Evolutionary conservation across 2,888 invertebrate species (phyloP), one percentile per base, ranked within the genome.

Genomic region (Mechanitis mazaeus): DNA sequence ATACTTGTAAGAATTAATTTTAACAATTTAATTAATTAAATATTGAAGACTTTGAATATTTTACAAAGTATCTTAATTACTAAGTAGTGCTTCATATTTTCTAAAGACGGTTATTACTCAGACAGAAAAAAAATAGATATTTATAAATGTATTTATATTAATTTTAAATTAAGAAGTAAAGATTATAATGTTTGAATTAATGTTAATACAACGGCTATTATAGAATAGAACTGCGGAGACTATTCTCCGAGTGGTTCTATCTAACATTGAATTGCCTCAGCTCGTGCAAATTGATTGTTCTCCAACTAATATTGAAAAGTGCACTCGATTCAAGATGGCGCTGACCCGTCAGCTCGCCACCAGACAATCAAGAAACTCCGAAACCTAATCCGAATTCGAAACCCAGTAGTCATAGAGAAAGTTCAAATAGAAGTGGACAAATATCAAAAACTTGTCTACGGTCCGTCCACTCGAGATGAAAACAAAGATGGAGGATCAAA

Each of bases 391-490:
- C 73, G 70, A 75, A 75, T 72, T 75, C 70, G 68, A 71, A 75
- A 75, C 67, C 75, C 79, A 76, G 80, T 78, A 81, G 83, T 81
- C 76, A 66, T 59, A 67, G 79, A 73, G 84, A 85, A 84, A 84
- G 83, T 82, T 68, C 78, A 83, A 82, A 84, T 74, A 84, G 63
- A 33, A 58, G 55, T 54, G 56, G 55, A 58, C 58, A 63, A 56
- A 63, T 59, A 58, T 54, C 56, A 58, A 61, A 58, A 60, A 60
- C 50, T 64, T 59, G 61, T 61, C 57, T 38, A 59, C 33, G 56
- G 20, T 58, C 20, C 20, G 20, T 33, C 59, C 61, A 56, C 57
- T 61, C 45, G 59, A 60, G 56, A 56, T 54, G 54, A 69, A 72
- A 71, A 72, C 69, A 74, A 77, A 75, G 71, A 76, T 75, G 73